Evolutionary conservation across 2,797 vertebrate species (phyloP).

Genomic region (Gymnopithys bicolor): DNA sequence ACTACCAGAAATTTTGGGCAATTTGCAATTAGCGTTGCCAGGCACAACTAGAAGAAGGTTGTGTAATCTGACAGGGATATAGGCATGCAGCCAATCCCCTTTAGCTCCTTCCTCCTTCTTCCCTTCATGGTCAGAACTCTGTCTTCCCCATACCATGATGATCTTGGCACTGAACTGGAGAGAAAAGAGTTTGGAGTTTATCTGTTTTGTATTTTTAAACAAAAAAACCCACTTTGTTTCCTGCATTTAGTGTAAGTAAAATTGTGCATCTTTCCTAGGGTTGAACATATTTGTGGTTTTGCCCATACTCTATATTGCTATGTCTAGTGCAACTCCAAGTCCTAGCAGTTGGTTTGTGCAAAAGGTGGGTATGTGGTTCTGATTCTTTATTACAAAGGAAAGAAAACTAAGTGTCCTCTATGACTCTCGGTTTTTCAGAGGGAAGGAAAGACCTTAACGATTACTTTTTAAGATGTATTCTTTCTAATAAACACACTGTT

Average conservation of each 20-base stretch:
- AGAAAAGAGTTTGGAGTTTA: background rate
- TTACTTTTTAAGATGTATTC: background rate
- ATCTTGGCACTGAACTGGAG: background rate
- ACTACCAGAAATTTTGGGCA: background rate
- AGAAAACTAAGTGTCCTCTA: background rate
- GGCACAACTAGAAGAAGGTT: background rate
- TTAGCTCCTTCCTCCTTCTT: background rate
- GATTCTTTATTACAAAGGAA: background rate
- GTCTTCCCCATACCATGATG: fast-evolving
- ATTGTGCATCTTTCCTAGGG: background rate
- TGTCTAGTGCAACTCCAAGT: background rate
- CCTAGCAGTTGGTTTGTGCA: background rate
- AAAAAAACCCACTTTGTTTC: background rate
- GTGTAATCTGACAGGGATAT: background rate
- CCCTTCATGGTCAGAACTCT: background rate
- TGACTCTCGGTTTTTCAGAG: background rate
- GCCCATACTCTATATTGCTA: background rate
- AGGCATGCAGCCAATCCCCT: background rate
- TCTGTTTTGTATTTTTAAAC: background rate
- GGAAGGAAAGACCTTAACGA: background rate
- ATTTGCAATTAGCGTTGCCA: background rate
- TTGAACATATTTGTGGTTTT: background rate
- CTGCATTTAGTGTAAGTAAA: background rate
- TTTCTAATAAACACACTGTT: background rate
- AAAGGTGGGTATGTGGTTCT: background rate